Base-by-base conservation (phyloP, 2,113 vertebrate genomes). In the Isichthys henryi region DNA sequence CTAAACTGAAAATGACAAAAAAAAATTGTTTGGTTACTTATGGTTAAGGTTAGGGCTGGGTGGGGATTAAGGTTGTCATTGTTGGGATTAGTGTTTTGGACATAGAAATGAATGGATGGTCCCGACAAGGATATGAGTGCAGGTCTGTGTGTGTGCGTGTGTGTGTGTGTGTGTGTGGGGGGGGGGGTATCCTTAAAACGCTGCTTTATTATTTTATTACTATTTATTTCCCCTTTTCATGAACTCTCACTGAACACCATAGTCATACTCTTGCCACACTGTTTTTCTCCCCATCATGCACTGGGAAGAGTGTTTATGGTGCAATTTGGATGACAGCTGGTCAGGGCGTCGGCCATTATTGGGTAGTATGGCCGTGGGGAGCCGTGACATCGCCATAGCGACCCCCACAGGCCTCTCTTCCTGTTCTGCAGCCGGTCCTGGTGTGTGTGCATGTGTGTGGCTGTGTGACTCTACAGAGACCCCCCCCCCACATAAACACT, bases 341-440 rank as follows among this genome's bases (percentile, higher is more conserved):
- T 86, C 6, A 13, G 82, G 82, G 45, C 11, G 6, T 39, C 43
- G 19, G 82, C 5, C 7, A 35, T 39, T n/a, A 58, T 17, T 21
- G 74, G 85, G 85, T 46, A 19, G 23, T 8, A 46, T 31, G n/a
- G 70, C 27, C 39, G 9, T 31, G 13, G 48, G 31, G 85, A 91
- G 13, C 56, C 80, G 94, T 92, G 93, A 94, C 95, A 95, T 95
- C 95, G 93, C 96, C 96, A 94, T 95, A 96, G 95, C 97, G 97
- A 98, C 97, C 96, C 97, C 97, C 97, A 95, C 96, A 97, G 96
- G 96, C 94, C 94, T 90, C 90, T 82, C 88, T 90, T 89, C 77
- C 52, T 62, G 91, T 88, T 90, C 91, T 88, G 19, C 10, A 2
- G 50, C 3, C 27, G 53, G 74, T 89, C 82, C 82, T 58, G 82